A percentile compares a stretch with the other conserved stretches of the same genome.
Conservation (phyloP, 1,140 invertebrate genomes). For the Rhynchophorus ferrugineus region DNA sequence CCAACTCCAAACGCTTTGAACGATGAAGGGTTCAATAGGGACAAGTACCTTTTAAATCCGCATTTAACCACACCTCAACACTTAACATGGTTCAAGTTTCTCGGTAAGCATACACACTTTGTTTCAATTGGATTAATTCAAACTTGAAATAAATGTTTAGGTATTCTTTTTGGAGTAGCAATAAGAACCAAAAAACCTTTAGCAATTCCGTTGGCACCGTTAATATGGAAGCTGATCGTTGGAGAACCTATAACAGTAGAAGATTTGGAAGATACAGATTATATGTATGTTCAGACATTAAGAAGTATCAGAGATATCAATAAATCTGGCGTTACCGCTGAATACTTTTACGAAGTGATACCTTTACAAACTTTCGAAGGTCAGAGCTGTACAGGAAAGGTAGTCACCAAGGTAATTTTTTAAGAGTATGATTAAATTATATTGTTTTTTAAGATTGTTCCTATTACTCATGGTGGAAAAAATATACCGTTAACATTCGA, state of each 20-base stretch:
- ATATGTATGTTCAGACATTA: conserved; percentile 54
- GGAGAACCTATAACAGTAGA: conserved; percentile 52
- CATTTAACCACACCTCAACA: conserved; percentile 48
- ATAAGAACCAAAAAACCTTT: conserved; percentile 54
- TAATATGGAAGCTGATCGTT: conserved; percentile 60
- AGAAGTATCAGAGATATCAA: conserved; percentile 53
- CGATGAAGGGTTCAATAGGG: conserved; percentile 55
- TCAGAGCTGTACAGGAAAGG: conserved; percentile 51
- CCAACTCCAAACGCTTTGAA: conserved; percentile 51
- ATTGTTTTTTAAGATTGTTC: conserved; percentile 41
- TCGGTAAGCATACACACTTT: conserved; percentile 45
- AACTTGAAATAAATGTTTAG: conserved; percentile 32
- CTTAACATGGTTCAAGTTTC: conserved; percentile 52
- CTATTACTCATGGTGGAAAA: conserved; percentile 53
- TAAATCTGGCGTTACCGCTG: conserved; percentile 50
- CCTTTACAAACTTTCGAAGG: conserved; percentile 59
- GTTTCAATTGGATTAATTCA: no score
- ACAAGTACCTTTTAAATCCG: conserved; percentile 57
- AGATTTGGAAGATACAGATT: conserved; percentile 60
- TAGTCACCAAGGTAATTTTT: conserved; percentile 8
- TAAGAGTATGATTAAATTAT: no score
- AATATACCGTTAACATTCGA: conserved; percentile 54
- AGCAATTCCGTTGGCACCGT: conserved; percentile 54
- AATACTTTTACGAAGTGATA: conserved; percentile 58
- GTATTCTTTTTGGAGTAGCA: conserved; percentile 53